Evolutionary conservation across 2,888 invertebrate species (phyloP).

Genomic region (Lathronympha strigana): DNA sequence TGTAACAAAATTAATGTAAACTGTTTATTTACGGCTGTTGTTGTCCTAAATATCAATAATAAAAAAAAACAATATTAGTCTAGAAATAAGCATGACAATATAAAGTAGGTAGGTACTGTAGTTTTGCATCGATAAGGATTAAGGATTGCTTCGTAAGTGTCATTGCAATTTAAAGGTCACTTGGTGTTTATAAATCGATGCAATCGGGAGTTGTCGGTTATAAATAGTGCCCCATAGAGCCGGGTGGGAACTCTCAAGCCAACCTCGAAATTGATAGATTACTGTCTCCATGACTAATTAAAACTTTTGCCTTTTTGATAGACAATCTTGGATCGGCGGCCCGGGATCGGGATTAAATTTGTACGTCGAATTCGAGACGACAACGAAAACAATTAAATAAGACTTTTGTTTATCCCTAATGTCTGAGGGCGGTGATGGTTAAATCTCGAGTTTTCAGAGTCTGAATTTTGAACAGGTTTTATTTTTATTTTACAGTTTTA

Average conservation of each 20-base stretch:
- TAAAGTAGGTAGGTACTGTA: no score
- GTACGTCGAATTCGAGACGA: constrained; percentile 33
- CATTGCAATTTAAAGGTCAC: background rate
- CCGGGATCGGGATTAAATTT: constrained; percentile 34
- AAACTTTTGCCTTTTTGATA: constrained; percentile 39
- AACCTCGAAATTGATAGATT: constrained; percentile 31
- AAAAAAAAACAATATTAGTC: no score
- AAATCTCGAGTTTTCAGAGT: background rate
- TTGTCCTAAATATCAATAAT: no score
- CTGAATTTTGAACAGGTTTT: background rate
- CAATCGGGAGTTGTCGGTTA: background rate
- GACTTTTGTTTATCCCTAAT: constrained; percentile 39
- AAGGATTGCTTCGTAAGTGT: no score
- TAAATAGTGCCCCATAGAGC: constrained; percentile 14
- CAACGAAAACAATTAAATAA: constrained; percentile 37
- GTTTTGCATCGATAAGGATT: no score
- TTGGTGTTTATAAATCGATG: background rate
- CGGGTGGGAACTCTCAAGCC: constrained; percentile 16
- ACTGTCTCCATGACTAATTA: constrained; percentile 36
- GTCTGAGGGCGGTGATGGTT: constrained; percentile 52
- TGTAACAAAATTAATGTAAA: no score
- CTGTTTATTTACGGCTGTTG: no score
- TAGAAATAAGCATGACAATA: no score
- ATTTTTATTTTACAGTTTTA: background rate
- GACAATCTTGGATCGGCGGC: constrained; percentile 28